A percentile compares a stretch with the other conserved stretches of the same genome.
Evolutionary conservation across 2,797 vertebrate species (phyloP).

Genomic region (Onychomys leucogaster): DNA sequence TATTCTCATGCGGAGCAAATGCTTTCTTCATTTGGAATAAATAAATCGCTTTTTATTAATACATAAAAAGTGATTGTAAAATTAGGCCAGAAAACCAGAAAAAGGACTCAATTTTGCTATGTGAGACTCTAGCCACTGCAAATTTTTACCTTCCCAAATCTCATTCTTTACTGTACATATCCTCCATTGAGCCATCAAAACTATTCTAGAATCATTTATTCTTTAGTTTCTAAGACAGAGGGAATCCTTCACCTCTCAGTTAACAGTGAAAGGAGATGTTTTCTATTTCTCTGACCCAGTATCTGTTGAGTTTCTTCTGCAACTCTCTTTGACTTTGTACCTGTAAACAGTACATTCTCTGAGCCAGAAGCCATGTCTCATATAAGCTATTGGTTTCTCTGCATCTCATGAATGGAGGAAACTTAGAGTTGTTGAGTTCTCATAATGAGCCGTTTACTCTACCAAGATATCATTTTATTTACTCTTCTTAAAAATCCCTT

Average conservation of each 20-base stretch:
- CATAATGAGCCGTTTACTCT: slow-evolving; percentile 9
- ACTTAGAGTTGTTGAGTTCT: slow-evolving; percentile 35
- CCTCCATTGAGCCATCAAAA: not conserved
- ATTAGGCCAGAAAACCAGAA: not conserved
- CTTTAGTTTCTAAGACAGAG: not conserved
- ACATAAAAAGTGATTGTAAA: not conserved
- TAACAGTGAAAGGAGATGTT: not conserved
- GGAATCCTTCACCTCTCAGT: not conserved
- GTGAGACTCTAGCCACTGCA: not conserved
- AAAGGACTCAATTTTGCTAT: fast-evolving
- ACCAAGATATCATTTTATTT: slow-evolving; percentile 35
- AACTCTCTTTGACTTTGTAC: slow-evolving; percentile 14
- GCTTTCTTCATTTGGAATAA: not conserved
- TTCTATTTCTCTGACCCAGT: not conserved
- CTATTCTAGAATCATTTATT: not conserved
- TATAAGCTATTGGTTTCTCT: slow-evolving; percentile 33
- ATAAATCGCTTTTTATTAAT: not conserved
- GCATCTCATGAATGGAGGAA: slow-evolving; percentile 31
- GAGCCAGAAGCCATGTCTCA: not conserved
- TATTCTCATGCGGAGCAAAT: not conserved
- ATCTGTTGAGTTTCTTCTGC: not conserved
- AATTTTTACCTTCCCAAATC: not conserved
- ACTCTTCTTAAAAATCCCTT: slow-evolving; percentile 1
- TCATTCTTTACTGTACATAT: not conserved
- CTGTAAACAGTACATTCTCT: not conserved